These are phyloP conservation scores for Actias luna DNA, from an alignment of 2,888 invertebrate genomes.

Conservation along the genomic window DNA sequence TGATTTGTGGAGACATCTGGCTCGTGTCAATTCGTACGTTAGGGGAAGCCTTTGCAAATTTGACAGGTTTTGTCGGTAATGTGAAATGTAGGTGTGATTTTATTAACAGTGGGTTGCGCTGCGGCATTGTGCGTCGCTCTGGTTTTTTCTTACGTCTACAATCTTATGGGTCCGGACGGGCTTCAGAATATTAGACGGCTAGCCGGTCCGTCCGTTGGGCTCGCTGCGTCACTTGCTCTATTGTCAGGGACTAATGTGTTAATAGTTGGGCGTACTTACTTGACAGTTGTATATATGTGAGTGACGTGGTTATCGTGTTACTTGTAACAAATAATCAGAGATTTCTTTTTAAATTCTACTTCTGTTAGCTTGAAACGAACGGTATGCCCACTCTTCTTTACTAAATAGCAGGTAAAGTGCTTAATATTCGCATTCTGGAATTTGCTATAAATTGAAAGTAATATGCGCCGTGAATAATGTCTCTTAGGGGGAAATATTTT, in stretches of 20 bases:
- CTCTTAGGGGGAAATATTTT: too few species aligned
- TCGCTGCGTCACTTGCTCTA: neutral
- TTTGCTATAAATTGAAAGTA: too few species aligned
- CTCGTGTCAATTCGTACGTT: neutral
- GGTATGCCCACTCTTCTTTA: too few species aligned
- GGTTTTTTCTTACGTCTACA: neutral
- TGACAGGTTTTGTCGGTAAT: neutral
- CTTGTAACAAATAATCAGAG: neutral
- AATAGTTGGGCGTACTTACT: neutral
- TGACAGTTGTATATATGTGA: neutral
- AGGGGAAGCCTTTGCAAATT: slow-evolving; percentile 1
- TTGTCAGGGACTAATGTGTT: neutral
- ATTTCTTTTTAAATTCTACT: neutral
- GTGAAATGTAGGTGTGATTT: slow-evolving; percentile 6
- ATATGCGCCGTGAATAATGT: too few species aligned
- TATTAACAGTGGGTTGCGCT: neutral
- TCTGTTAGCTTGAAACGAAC: too few species aligned
- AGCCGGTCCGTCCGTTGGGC: neutral
- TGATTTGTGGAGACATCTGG: slow-evolving; percentile 7
- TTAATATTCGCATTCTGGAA: too few species aligned
- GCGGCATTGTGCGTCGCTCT: neutral
- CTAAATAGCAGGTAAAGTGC: too few species aligned
- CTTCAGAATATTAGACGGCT: neutral
- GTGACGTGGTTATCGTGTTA: neutral
- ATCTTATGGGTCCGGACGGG: neutral